Evolutionary conservation across 2,888 invertebrate genomes (phyloP), one percentile per base, ranked within the genome.

Genomic region (Agriopis aurantiaria): DNA sequence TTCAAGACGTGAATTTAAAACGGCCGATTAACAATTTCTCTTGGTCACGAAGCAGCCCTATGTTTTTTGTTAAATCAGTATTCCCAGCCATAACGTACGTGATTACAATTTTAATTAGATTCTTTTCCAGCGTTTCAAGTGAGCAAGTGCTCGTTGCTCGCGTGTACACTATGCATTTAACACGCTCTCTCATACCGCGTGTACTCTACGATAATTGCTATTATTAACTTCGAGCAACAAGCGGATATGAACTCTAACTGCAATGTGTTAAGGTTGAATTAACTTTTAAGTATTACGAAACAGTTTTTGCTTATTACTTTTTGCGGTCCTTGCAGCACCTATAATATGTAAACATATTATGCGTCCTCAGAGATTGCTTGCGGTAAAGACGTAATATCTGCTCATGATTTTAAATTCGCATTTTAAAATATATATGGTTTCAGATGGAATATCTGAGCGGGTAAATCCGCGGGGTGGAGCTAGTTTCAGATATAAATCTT

Each of bases 1-100:
- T 82, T 83, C 85, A 86, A 86, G 87, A 85, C 80, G 75, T 82
- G 86, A 87, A 88, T 87, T 84, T 83, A 83, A 85, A 88, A 81
- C 76, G 78, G 76, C 77, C 76, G 74, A 82, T 85, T 85, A 82
- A 80, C 79, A 82, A 83, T 85, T 84, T 80, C 73, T 77, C 78
- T 77, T 78, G 73, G 75, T 80, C 74, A 78, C 78, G 77, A 71
- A 77, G 74, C 76, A 77, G 77, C 67, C 78, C 72, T 74, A 72
- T 64, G 65, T 57, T 74, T 77, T 83, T 82, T 79, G 75, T 80
- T 81, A 75, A 82, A 81, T 79, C 77, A 76, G 78, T 77, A 74
- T 71, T 77, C 75, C 33, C 61, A 66, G 69, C 72, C 68, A 78
- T 76, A 75, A 76, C 80, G 82, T 77, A 80, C 80, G 83, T 84